These are phyloP conservation scores for Tyria jacobaeae DNA, from an alignment of 2,888 invertebrate genomes.

Conservation along the genomic window DNA sequence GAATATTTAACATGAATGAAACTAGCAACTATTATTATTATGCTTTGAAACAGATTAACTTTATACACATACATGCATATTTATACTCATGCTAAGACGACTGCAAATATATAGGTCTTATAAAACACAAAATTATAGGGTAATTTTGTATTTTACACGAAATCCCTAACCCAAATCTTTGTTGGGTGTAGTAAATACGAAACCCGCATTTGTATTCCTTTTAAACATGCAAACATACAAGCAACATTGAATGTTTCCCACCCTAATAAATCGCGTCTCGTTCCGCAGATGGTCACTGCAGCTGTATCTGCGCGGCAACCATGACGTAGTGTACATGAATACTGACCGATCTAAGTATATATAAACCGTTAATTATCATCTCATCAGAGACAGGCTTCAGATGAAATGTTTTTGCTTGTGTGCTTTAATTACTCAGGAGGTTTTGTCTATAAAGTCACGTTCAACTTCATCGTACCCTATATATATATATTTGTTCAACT, in stretches of 20 bases:
- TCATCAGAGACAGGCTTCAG: background rate
- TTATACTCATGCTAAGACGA: no score
- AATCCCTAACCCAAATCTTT: no score
- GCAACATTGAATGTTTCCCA: slow-evolving; percentile 22
- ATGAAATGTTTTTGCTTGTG: background rate
- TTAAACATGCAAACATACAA: background rate
- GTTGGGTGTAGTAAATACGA: background rate
- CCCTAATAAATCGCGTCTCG: slow-evolving; percentile 34
- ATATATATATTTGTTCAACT: no score
- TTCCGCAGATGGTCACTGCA: slow-evolving; percentile 35
- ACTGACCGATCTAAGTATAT: slow-evolving; percentile 14
- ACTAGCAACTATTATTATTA: no score
- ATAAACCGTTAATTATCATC: slow-evolving; percentile 22
- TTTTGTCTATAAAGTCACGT: no score
- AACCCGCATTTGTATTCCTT: background rate
- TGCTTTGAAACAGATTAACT: no score
- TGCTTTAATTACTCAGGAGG: background rate
- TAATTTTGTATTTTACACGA: no score
- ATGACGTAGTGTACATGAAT: slow-evolving; percentile 39
- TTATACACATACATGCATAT: no score
- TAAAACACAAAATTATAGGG: no score
- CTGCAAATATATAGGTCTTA: no score
- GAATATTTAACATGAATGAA: no score
- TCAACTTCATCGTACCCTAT: no score
- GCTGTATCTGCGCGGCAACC: slow-evolving; percentile 37